These are phyloP conservation scores for Cetoscarus ocellatus DNA, from an alignment of 2,797 vertebrate species.

Conservation along the genomic window DNA sequence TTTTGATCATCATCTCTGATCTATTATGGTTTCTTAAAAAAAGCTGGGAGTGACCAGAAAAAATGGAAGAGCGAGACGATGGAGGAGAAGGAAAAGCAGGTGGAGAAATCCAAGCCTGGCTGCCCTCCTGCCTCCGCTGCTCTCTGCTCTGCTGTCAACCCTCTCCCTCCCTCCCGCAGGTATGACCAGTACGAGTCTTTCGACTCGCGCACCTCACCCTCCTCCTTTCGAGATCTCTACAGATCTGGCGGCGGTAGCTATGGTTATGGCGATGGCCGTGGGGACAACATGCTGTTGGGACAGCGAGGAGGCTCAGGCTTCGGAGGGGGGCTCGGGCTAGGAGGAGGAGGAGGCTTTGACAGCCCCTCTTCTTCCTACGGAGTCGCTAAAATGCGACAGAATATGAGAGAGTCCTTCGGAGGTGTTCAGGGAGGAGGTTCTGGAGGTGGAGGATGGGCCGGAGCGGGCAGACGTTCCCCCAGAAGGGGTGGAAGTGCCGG, in stretches of 20 bases:
- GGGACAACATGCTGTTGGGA: conserved; percentile 86
- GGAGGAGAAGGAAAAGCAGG: conserved; percentile 75
- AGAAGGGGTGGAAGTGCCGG: conserved; percentile 83
- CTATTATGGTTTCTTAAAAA: conserved; percentile 61
- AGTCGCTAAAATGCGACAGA: conserved; percentile 88
- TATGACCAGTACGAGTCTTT: conserved; percentile 95
- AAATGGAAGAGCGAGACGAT: conserved; percentile 65
- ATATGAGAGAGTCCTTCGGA: conserved; percentile 87
- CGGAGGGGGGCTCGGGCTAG: conserved; percentile 84
- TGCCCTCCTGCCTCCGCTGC: conserved; percentile 74
- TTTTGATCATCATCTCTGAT: conserved; percentile 66
- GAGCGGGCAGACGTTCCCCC: conserved; percentile 85
- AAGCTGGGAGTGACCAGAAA: conserved; percentile 60
- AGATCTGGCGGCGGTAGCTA: conserved; percentile 89
- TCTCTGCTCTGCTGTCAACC: conserved; percentile 79
- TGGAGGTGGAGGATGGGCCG: conserved; percentile 85
- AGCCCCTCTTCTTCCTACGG: conserved; percentile 84
- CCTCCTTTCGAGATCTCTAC: conserved; percentile 92
- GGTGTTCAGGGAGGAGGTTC: conserved; percentile 79
- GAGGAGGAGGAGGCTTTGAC: conserved; percentile 84
- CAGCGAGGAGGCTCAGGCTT: conserved; percentile 86
- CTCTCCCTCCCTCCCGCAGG: conserved; percentile 87
- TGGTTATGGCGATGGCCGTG: conserved; percentile 90
- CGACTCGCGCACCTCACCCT: conserved; percentile 88
- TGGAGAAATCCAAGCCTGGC: conserved; percentile 78